phyloP scores from a whole-genome alignment of 2,113 vertebrate species.

The Indri indri region DNA sequence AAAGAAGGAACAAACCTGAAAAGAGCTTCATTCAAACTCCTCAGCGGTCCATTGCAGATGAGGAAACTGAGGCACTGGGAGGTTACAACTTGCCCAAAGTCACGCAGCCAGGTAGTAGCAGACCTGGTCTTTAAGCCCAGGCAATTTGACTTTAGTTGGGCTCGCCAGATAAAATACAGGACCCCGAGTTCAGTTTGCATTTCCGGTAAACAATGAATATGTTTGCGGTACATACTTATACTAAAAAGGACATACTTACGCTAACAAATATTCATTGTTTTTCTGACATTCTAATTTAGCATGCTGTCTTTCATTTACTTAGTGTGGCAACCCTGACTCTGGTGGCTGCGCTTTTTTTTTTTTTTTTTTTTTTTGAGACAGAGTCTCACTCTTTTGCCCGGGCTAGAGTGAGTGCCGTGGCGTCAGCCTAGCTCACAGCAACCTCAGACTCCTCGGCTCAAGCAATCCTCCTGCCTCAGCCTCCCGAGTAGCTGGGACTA shows the following conservation, averaged over 20 bases:
- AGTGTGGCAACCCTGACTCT: not conserved
- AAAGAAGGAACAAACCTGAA: not conserved
- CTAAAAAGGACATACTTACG: slow-evolving; percentile 7
- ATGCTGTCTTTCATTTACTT: not conserved
- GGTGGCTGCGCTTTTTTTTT: not conserved
- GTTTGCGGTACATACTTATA: not conserved
- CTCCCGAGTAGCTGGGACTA: too few relatives aligned
- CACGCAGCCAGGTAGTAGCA: not conserved
- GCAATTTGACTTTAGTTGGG: not conserved
- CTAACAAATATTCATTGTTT: not conserved
- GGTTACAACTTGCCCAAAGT: not conserved
- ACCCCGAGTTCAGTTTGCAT: slow-evolving; percentile 17
- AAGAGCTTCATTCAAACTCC: slow-evolving; percentile 1
- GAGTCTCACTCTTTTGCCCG: too few relatives aligned
- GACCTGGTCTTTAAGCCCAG: not conserved
- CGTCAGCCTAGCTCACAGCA: too few relatives aligned
- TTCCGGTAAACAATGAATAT: not conserved
- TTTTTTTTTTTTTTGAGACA: too few relatives aligned
- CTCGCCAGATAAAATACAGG: not conserved
- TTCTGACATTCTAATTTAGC: not conserved
- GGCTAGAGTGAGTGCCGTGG: too few relatives aligned
- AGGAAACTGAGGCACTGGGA: not conserved
- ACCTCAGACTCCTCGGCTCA: too few relatives aligned
- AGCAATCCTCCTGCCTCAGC: too few relatives aligned
- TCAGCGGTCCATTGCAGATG: not conserved